Evolutionary conservation across 2,888 invertebrate genomes (phyloP).

Genomic region (Caenorhabditis doughertyi): DNA sequence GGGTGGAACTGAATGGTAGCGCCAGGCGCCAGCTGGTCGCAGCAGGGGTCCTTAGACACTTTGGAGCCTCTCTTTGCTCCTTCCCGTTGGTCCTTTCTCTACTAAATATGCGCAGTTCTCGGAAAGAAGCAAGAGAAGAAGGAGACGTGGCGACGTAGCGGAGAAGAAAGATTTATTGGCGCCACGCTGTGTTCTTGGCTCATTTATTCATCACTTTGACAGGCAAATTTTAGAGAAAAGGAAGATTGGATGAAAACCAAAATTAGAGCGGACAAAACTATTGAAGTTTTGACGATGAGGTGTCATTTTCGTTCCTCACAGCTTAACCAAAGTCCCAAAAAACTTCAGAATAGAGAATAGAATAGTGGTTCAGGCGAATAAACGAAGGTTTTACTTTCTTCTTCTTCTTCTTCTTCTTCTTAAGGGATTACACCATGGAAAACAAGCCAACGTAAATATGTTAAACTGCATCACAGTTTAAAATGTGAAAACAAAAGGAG

Average conservation of each 20-base stretch:
- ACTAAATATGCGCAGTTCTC: constrained; percentile 50
- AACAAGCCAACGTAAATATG: too few relatives aligned
- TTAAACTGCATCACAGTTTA: too few relatives aligned
- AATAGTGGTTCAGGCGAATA: too few relatives aligned
- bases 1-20: constrained; percentile 35
- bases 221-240: background rate
- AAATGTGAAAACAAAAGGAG: too few relatives aligned
- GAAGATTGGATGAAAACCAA: background rate
- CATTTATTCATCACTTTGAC: constrained; percentile 21
- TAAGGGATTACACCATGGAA: too few relatives aligned
- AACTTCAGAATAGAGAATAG: too few relatives aligned
- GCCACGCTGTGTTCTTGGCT: constrained; percentile 25
- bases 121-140: background rate
- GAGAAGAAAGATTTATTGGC: constrained; percentile 41
- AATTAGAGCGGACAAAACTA: background rate
- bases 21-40: constrained; percentile 59
- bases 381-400: too few relatives aligned
- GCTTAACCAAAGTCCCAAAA: too few relatives aligned
- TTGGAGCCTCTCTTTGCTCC: constrained; percentile 28
- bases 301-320: too few relatives aligned
- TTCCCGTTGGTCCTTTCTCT: background rate
- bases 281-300: too few relatives aligned
- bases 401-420: too few relatives aligned
- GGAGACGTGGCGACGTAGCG: constrained; percentile 1
- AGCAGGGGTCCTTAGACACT: constrained; percentile 37